phyloP scores from a whole-genome alignment of 92 coral and sea anemone species.

The Palythoa caribaeorum region DNA sequence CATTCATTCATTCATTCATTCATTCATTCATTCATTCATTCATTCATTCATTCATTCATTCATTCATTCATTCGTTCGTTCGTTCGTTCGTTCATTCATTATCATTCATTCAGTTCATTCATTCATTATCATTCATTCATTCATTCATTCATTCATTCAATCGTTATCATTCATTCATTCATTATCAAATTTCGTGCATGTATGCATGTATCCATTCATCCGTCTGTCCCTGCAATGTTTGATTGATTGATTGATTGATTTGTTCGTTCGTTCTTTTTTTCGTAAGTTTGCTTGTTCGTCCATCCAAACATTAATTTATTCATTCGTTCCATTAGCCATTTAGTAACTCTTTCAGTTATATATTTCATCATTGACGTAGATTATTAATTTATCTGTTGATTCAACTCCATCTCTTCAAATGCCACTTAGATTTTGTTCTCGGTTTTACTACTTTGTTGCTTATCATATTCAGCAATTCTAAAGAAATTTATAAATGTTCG shows the following conservation, averaged over 20 bases:
- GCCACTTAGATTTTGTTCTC: too few relatives aligned
- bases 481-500: too few relatives aligned
- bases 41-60: not conserved
- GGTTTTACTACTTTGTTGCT: not conserved
- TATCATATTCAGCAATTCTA: not conserved
- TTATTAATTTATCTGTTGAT: too few relatives aligned
- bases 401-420: too few relatives aligned
- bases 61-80: not conserved
- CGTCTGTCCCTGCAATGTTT: not conserved
- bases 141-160: not conserved
- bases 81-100: not conserved
- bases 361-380: too few relatives aligned
- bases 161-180: not conserved
- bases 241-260: not conserved
- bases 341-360: too few relatives aligned
- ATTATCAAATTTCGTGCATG: not conserved
- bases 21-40: too few relatives aligned
- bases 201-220: not conserved
- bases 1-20: too few relatives aligned
- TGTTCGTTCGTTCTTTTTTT: not conserved
- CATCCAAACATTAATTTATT: not conserved
- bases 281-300: not conserved
- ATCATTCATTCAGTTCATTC: not conserved
- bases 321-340: not conserved
- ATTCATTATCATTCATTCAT: not conserved